Base-by-base conservation (phyloP, 2,797 vertebrate species). In the Alfaro cultratus region DNA sequence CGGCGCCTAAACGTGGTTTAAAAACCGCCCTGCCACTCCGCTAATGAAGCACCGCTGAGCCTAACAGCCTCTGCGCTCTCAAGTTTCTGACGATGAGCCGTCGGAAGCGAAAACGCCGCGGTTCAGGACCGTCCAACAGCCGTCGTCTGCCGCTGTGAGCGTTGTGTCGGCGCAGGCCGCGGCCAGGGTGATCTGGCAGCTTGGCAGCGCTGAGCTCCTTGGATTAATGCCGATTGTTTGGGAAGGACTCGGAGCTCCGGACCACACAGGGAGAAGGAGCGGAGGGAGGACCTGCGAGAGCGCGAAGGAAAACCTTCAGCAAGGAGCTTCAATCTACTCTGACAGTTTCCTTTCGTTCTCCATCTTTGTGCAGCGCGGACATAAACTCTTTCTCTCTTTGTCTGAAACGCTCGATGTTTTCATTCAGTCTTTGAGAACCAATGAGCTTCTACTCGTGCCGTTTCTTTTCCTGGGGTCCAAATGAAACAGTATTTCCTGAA, bases 211-310 rank as follows among this genome's bases (percentile, higher is more conserved):
- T 81, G 83, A 45, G 80, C 92, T 93, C 83, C 76, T 89, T 94
- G 92, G 94, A 96, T 95, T 95, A 94, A 95, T 94, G 93, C 91
- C 75, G 91, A 94, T 94, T 94, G 94, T 95, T 95, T 95, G 93
- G 89, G 92, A 94, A 95, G 92, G 94, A 95, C 92, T 95, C 31
- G 87, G 88, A 91, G 93, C 90, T 92, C 80, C 45, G 72, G 96
- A 95, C 96, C 96, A 96, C 95, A 96, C 95, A 96, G 89, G 91
- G 86, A 94, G 95, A 92, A 81, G 39, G 77, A 76, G 85, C 82
- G 85, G 89, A 86, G 85, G 83, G 87, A 88, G 86, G 86, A 85
- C 87, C 83, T 86, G 83, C 55, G 0, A 82, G 83, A 86, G 85
- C 90, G 86, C 76, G 74, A 68, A 81, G 80, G 73, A 43, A 81